Evolutionary conservation across 2,113 vertebrate genomes (phyloP).

Genomic region (Tupaia tana): DNA sequence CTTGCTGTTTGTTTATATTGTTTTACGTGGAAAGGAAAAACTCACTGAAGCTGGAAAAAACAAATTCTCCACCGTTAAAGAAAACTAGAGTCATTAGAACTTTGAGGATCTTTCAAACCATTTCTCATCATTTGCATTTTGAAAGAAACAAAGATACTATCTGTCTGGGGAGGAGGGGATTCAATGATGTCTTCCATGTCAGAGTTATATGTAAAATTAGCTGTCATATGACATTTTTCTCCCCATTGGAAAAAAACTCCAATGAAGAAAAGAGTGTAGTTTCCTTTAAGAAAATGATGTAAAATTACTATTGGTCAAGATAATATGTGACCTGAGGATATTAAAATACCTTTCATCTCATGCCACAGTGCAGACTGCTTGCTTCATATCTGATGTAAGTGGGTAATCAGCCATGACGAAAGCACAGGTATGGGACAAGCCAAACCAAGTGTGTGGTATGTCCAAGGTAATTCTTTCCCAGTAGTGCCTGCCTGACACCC

Average conservation of each 20-base stretch:
- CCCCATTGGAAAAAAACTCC: conserved; percentile 66
- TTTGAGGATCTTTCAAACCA: conserved; percentile 10
- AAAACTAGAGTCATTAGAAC: conserved; percentile 48
- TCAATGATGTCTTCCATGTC: conserved; percentile 16
- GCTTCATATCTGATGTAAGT: conserved; percentile 40
- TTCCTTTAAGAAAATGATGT: conserved; percentile 67
- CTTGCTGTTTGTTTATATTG: conserved; percentile 30
- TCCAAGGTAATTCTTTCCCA: conserved; percentile 49
- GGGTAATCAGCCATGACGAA: conserved; percentile 36
- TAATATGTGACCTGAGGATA: conserved; percentile 70
- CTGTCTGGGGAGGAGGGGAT: conserved; percentile 1
- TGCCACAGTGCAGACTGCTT: conserved; percentile 44
- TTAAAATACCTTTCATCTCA: conserved; percentile 76
- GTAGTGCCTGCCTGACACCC: neutral
- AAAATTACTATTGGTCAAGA: conserved; percentile 77
- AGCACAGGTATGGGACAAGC: conserved; percentile 46
- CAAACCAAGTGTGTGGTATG: conserved; percentile 30
- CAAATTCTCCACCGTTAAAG: neutral
- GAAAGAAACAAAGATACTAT: conserved; percentile 51
- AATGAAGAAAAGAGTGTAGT: conserved; percentile 35
- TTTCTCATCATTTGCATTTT: conserved; percentile 26
- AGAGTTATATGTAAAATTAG: conserved; percentile 62
- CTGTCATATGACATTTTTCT: conserved; percentile 67
- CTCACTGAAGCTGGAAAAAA: conserved; percentile 27
- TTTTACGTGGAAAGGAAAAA: conserved; percentile 56